Evolutionary conservation across 1,140 invertebrate species (phyloP), one percentile per base, ranked within the genome.

Genomic region (Agrilus planipennis): DNA sequence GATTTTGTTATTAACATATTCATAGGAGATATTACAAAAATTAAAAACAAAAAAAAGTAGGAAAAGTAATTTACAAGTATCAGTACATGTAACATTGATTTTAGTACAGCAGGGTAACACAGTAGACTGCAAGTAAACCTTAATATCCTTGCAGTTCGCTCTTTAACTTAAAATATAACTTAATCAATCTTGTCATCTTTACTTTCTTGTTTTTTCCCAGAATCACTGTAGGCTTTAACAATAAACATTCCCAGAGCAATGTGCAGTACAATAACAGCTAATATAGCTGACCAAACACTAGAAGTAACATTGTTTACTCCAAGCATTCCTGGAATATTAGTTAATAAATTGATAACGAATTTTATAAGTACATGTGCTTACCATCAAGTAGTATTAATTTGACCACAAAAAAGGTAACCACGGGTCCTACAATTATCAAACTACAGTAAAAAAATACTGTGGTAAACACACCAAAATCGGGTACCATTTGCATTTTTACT

Each of bases 201-300:
- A 2, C 39, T 34, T 12, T 35, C 11, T 42, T 42, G 37, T 2
- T 20, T 25, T 42, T 44, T 54, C 1, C 49, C 53, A 17, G 41
- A 52, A n/a, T 73, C 75, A 47, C 71, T 79, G 53, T 84, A 85
- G 1, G 81, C 81, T 50, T 68, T 72, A 48, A 79, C 82, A 55
- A 86, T 84, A 53, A 83, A 85, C 17, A 81, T 58, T n/a, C 76
- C 82, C 23, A 85, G 50, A 6, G 79, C 79, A 28, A 82, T 46
- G 55, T 87, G 82, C 25, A 87, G 58, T 10, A 79, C 71, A 2
- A 82, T 47, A 6, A 87, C 71, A 3, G 82, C 76, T 38, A 76
- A 68, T 15, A 79, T 71, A 28, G 82, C 81, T 11, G 82, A 73
- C 54, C 77, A 83, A 29, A 86, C 77, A 61, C 82, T 85, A 44